These are phyloP conservation scores for Oncorhynchus mykiss DNA, from an alignment of 2,113 vertebrate species.

Conservation along the genomic window DNA sequence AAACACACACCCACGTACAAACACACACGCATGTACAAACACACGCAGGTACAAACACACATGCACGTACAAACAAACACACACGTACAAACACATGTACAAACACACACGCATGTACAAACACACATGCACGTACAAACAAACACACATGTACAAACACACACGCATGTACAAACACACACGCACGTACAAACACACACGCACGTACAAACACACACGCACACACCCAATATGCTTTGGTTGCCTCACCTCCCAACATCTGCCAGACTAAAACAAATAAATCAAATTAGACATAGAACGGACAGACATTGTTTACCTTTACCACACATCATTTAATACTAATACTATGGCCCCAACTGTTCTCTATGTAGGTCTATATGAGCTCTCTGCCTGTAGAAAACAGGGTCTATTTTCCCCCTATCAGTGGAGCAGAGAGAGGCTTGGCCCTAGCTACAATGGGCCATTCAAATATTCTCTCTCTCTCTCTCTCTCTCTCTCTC, in stretches of 20 bases:
- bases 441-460: slow-evolving; percentile 43
- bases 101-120: too few relatives aligned
- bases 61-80: too few relatives aligned
- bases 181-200: not conserved
- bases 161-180: not conserved
- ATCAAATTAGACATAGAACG: slow-evolving; percentile 29
- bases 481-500: slow-evolving; percentile 29
- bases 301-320: slow-evolving; percentile 61
- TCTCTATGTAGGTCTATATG: slow-evolving; percentile 28
- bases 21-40: too few relatives aligned
- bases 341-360: slow-evolving; percentile 58
- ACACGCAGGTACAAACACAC: too few relatives aligned
- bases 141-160: too few relatives aligned
- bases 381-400: slow-evolving; percentile 54
- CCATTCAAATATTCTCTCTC: slow-evolving; percentile 64
- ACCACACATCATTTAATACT: slow-evolving; percentile 65
- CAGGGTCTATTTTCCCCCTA: slow-evolving; percentile 36
- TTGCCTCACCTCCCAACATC: slow-evolving; percentile 53
- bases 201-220: not conserved
- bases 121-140: too few relatives aligned
- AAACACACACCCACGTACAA: too few relatives aligned
- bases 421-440: slow-evolving; percentile 42
- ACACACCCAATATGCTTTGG: slow-evolving; percentile 30
- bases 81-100: too few relatives aligned
- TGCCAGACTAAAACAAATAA: slow-evolving; percentile 34